phyloP scores from a whole-genome alignment of 53 echinoderm and acorn worm species.

The Arbacia lixula region DNA sequence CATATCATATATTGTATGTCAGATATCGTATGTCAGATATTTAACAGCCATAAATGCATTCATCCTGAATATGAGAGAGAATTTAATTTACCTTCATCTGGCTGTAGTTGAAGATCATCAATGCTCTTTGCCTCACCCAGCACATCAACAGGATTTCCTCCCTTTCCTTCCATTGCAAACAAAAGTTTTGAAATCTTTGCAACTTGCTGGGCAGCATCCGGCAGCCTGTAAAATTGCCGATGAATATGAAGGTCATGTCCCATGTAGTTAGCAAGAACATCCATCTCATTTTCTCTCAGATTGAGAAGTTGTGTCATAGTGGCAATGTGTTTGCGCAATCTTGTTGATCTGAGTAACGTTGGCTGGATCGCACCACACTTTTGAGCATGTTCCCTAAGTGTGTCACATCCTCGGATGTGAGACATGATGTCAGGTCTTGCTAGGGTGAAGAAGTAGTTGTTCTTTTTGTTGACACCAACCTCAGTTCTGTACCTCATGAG shows the following conservation, averaged over 20 bases:
- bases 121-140: constrained; percentile 31
- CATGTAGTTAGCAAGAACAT: constrained; percentile 42
- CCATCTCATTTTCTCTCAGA: constrained; percentile 46
- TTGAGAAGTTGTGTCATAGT: constrained; percentile 53
- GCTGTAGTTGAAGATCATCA: constrained; percentile 43
- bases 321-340: constrained; percentile 48
- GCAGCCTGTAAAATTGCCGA: constrained; percentile 54
- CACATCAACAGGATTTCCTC: constrained; percentile 39
- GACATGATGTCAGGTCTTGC: neutral
- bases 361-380: constrained; percentile 43
- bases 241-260: constrained; percentile 54
- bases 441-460: neutral
- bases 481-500: neutral
- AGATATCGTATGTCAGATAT: neutral
- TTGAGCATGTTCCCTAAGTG: constrained; percentile 22
- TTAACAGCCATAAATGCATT: neutral
- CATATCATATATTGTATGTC: neutral
- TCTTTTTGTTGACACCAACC: neutral
- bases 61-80: constrained; percentile 23
- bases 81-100: neutral
- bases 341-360: constrained; percentile 36
- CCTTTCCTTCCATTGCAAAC: constrained; percentile 52
- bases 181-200: constrained; percentile 60
- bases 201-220: constrained; percentile 47
- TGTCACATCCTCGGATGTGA: constrained; percentile 26